phyloP scores from a whole-genome alignment of 2,888 invertebrate species.

The Pristionchus entomophagus region DNA sequence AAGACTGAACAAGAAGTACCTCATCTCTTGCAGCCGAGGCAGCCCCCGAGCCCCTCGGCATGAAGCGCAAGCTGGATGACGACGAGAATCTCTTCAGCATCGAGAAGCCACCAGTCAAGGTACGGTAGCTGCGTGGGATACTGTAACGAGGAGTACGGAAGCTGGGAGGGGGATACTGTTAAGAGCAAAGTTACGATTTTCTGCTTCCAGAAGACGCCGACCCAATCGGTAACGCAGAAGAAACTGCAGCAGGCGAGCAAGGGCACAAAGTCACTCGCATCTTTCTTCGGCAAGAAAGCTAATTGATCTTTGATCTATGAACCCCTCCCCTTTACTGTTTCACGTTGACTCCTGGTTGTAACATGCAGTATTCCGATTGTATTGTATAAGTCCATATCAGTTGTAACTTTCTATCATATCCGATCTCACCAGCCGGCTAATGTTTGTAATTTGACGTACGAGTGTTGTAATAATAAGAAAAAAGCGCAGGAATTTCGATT shows the following conservation, averaged over 20 bases:
- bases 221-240: conserved; percentile 61
- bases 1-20: no score
- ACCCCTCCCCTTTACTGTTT: neutral
- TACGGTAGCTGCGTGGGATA: neutral
- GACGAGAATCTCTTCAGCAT: conserved; percentile 42
- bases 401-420: conserved; percentile 22
- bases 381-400: neutral
- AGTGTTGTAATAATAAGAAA: conserved; percentile 49
- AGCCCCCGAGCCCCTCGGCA: conserved; percentile 25
- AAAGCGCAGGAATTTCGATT: conserved; percentile 35
- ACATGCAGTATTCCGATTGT: neutral
- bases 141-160: neutral
- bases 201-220: conserved; percentile 52
- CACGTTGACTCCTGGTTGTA: neutral
- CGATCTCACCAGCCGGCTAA: conserved; percentile 34
- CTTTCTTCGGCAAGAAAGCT: conserved; percentile 63
- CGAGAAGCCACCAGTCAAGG: conserved; percentile 8
- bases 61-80: conserved; percentile 44
- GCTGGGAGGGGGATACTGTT: no score
- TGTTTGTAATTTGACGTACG: conserved; percentile 1
- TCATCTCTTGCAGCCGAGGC: conserved; percentile 6
- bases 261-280: conserved; percentile 64
- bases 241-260: conserved; percentile 66
- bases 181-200: no score
- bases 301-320: conserved; percentile 44